phyloP scores from a whole-genome alignment of 2,888 invertebrate species.

The Drosophila phalerata region DNA sequence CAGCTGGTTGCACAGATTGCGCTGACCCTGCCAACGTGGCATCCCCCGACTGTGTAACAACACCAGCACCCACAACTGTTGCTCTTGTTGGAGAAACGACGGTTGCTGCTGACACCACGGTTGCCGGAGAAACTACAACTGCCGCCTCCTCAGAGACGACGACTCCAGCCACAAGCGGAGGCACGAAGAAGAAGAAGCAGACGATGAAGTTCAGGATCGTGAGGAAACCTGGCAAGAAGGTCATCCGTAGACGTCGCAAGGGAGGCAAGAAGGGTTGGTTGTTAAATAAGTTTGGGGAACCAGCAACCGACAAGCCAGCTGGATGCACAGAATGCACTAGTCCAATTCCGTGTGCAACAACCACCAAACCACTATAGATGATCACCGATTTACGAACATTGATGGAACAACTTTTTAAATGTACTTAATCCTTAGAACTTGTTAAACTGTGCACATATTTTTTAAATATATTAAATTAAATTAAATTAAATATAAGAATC shows the following conservation, averaged over 20 bases:
- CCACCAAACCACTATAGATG: no score
- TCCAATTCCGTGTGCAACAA: no score
- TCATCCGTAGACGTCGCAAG: not conserved
- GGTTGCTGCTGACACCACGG: not conserved
- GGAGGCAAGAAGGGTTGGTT: conserved; percentile 3
- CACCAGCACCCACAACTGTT: not conserved
- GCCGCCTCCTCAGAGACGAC: conserved; percentile 13
- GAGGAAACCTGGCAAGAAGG: not conserved
- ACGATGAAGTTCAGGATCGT: not conserved
- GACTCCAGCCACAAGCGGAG: not conserved
- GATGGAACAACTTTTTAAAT: no score
- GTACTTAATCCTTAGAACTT: no score
- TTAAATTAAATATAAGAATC: no score
- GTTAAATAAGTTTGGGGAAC: not conserved
- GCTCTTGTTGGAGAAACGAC: no score
- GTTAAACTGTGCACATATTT: no score
- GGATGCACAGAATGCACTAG: no score
- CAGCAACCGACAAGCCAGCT: not conserved
- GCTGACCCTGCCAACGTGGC: not conserved
- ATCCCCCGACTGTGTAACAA: not conserved
- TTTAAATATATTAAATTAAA: no score
- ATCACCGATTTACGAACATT: no score
- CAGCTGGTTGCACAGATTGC: conserved; percentile 5
- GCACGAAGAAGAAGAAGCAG: not conserved
- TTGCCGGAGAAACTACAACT: not conserved